Percentiles rank a stretch among this genome's conserved stretches.
Evolutionary conservation across 92 coral and sea anemone genomes (phyloP).

Genomic region (Plumapathes pennacea): DNA sequence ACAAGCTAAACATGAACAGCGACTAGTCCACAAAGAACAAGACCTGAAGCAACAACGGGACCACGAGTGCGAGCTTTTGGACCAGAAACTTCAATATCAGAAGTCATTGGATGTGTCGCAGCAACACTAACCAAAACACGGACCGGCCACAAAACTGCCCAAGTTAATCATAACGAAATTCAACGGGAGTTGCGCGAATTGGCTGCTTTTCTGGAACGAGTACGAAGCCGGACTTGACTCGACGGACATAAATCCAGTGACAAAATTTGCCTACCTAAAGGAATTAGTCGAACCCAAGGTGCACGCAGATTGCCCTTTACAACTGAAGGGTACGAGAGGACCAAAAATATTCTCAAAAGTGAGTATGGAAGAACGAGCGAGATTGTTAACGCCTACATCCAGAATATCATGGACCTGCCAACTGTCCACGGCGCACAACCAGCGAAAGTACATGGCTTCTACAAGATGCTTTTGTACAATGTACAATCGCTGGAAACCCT

Average conservation of each 20-base stretch:
- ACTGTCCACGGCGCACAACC: conserved; percentile 7
- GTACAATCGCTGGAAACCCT: conserved; percentile 33
- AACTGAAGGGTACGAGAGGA: conserved; percentile 22
- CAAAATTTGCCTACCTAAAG: conserved; percentile 18
- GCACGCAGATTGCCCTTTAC: not conserved
- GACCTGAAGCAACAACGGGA: not conserved
- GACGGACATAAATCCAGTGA: conserved; percentile 8
- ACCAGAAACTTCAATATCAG: not conserved
- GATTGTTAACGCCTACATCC: conserved; percentile 15
- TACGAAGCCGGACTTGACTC: conserved; percentile 16
- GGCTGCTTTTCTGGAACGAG: conserved; percentile 26
- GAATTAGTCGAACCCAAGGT: conserved; percentile 18
- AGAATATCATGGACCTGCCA: conserved; percentile 29
- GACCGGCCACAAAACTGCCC: too few species aligned
- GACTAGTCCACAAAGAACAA: too few species aligned
- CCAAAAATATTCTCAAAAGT: conserved; percentile 8
- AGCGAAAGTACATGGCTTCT: conserved; percentile 20
- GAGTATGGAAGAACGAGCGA: conserved; percentile 20
- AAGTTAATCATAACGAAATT: conserved; percentile 19
- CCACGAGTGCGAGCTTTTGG: not conserved
- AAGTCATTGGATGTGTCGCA: not conserved
- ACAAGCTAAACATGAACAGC: too few species aligned
- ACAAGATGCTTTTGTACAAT: conserved; percentile 7
- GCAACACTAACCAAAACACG: not conserved
- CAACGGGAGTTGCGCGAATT: conserved; percentile 15